Conservation (phyloP, 2,113 vertebrate genomes). For the Petrocephalus zakoni region DNA sequence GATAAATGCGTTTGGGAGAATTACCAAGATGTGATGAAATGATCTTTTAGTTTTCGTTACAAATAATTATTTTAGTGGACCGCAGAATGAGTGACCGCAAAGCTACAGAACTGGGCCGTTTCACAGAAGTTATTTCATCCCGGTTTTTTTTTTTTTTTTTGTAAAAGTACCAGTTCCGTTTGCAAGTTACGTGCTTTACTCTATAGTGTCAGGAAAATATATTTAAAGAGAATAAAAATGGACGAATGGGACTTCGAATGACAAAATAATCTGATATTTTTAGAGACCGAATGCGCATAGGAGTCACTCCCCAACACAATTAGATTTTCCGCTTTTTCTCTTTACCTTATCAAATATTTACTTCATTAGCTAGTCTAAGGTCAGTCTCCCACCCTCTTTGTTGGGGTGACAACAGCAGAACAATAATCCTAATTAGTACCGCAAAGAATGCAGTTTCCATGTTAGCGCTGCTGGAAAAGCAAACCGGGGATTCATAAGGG, state of each 20-base stretch:
- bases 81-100: neutral
- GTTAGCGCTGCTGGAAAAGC: neutral
- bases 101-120: neutral
- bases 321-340: neutral
- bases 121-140: neutral
- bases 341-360: neutral
- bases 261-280: neutral
- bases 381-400: constrained; percentile 9
- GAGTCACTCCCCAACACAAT: neutral
- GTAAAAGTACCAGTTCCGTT: neutral
- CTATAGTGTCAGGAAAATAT: neutral
- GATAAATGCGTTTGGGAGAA: neutral
- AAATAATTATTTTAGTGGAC: neutral
- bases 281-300: neutral
- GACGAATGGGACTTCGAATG: neutral
- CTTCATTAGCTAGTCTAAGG: constrained; percentile 15
- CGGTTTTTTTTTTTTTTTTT: neutral
- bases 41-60: neutral
- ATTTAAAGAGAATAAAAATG: neutral
- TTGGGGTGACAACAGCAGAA: neutral
- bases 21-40: neutral
- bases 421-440: constrained; percentile 1
- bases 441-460: neutral
- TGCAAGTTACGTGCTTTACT: neutral
- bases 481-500: neutral